These are phyloP conservation scores for Sphenopsis melanotis DNA, from an alignment of 2,797 vertebrate species.

Conservation along the genomic window DNA sequence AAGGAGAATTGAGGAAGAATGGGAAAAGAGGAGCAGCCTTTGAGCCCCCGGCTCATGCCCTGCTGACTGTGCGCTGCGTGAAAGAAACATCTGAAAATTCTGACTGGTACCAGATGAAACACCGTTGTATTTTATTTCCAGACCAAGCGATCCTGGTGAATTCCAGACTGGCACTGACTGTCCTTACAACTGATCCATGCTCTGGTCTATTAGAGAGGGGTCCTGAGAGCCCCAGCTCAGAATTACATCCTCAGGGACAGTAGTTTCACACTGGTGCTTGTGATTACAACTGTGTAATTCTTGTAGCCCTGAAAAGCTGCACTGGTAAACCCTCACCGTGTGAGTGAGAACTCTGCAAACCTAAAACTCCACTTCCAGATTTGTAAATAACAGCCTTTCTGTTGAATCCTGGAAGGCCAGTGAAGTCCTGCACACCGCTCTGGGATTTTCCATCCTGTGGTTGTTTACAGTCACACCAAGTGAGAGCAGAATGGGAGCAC, in stretches of 20 bases:
- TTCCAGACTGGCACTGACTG: background rate
- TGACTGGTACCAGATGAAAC: background rate
- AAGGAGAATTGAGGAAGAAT: background rate
- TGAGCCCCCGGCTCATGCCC: accelerated
- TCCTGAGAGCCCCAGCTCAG: background rate
- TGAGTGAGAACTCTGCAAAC: background rate
- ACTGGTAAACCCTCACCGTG: background rate
- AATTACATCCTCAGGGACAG: background rate
- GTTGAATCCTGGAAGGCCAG: background rate
- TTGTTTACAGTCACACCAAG: slow-evolving; percentile 16
- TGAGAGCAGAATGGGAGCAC: background rate
- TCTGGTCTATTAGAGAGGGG: background rate
- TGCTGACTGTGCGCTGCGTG: accelerated
- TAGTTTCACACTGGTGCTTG: background rate
- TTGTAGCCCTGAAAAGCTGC: background rate
- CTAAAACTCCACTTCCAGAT: background rate
- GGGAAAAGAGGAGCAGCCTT: background rate
- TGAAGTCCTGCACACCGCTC: background rate
- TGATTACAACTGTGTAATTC: background rate
- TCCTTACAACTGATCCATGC: accelerated
- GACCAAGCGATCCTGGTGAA: accelerated
- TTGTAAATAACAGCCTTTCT: background rate
- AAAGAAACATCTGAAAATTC: background rate
- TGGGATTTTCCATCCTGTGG: slow-evolving; percentile 23
- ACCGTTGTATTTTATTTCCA: background rate